Evolutionary conservation across 2,888 invertebrate species (phyloP).

Genomic region (Ischnus inquisitorius): DNA sequence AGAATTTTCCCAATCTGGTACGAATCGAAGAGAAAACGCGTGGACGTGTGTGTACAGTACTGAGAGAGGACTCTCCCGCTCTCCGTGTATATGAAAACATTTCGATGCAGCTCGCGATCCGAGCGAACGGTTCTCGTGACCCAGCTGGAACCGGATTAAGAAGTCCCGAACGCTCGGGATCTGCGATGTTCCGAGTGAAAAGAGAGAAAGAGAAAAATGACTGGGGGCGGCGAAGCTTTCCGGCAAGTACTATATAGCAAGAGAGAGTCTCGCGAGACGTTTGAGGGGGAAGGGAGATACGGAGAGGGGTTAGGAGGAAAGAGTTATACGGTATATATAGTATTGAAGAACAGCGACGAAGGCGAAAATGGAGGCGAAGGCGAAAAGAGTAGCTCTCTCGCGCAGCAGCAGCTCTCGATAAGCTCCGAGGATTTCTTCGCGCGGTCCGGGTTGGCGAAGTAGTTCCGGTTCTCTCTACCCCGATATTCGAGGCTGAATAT

Average conservation of each 20-base stretch:
- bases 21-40: slow-evolving; percentile 38
- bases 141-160: slow-evolving; percentile 67
- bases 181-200: slow-evolving; percentile 50
- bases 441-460: slow-evolving; percentile 65
- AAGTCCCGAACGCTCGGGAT: slow-evolving; percentile 54
- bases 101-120: slow-evolving; percentile 63
- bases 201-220: slow-evolving; percentile 7
- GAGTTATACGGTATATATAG: slow-evolving; percentile 45
- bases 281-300: slow-evolving; percentile 49
- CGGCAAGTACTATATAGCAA: not conserved
- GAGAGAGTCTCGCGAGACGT: slow-evolving; percentile 28
- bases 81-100: slow-evolving; percentile 58
- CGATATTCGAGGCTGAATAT: slow-evolving; percentile 61
- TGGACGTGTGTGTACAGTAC: not conserved
- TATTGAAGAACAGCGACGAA: slow-evolving; percentile 32
- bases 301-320: slow-evolving; percentile 26
- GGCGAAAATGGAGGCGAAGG: slow-evolving; percentile 53
- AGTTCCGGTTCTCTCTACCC: slow-evolving; percentile 67
- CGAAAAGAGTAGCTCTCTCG: slow-evolving; percentile 57
- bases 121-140: slow-evolving; percentile 62
- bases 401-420: slow-evolving; percentile 65
- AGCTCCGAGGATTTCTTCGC: slow-evolving; percentile 66
- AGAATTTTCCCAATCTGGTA: slow-evolving; percentile 48
- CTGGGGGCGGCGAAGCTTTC: slow-evolving; percentile 9
- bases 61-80: slow-evolving; percentile 5